Percentiles rank a stretch among this genome's conserved stretches.
Evolutionary conservation across 2,113 vertebrate species (phyloP).

Genomic region (Tichodroma muraria): DNA sequence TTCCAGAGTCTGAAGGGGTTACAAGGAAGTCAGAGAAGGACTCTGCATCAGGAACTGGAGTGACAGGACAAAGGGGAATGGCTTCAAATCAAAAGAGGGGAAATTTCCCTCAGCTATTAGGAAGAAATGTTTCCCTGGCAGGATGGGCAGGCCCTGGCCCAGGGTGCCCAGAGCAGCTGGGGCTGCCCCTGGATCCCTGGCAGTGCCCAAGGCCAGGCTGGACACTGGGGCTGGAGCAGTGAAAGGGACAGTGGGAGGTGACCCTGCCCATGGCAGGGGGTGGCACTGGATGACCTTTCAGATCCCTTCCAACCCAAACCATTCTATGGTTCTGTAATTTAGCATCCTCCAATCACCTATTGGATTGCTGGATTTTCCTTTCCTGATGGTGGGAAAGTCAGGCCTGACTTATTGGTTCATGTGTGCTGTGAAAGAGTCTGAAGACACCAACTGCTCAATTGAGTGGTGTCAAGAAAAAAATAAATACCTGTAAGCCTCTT

Average conservation of each 20-base stretch:
- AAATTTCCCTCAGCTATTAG: not conserved
- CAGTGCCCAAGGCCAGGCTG: not conserved
- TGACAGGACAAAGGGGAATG: not conserved
- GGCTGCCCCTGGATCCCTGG: not conserved
- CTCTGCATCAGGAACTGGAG: not conserved
- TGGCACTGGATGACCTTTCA: fast-evolving
- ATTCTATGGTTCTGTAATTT: not conserved
- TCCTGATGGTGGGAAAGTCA: not conserved
- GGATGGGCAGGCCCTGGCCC: fast-evolving
- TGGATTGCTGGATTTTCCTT: not conserved
- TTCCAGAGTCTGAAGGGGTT: not conserved
- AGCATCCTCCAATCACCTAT: not conserved
- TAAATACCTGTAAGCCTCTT: not conserved
- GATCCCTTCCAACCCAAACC: not conserved
- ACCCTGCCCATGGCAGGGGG: not conserved
- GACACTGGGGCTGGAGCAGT: not conserved
- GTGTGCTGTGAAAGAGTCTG: not conserved
- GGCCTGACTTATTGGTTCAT: not conserved
- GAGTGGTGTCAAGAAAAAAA: not conserved
- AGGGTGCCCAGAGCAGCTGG: not conserved
- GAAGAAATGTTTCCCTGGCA: fast-evolving
- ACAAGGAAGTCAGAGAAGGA: not conserved
- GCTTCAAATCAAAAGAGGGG: not conserved
- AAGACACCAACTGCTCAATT: not conserved
- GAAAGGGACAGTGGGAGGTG: not conserved